Evolutionary conservation across 2,113 vertebrate species (phyloP).

Genomic region (Thunnus thynnus): DNA sequence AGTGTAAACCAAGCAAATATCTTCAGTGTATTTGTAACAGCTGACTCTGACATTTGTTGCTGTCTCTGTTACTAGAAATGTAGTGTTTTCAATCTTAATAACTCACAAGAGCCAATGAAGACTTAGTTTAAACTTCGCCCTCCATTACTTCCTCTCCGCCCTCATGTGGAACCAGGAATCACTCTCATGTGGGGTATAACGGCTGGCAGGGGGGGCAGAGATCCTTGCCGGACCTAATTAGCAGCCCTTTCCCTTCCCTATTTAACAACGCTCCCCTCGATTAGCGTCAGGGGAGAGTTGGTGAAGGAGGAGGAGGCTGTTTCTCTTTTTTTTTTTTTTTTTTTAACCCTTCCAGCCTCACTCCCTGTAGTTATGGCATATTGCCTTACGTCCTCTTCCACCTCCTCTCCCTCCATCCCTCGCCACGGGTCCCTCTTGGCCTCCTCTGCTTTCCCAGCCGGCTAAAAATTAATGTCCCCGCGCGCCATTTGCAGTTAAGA

Average conservation of each 20-base stretch:
- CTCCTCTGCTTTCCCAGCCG: conserved; percentile 77
- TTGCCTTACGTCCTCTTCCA: conserved; percentile 42
- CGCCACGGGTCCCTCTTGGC: conserved; percentile 61
- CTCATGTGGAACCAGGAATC: conserved; percentile 69
- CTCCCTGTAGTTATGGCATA: conserved; percentile 57
- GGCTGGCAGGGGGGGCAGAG: conserved; percentile 45
- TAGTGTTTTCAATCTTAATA: too few relatives aligned
- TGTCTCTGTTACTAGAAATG: too few relatives aligned
- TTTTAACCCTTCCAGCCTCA: conserved; percentile 12
- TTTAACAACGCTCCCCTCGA: conserved; percentile 81
- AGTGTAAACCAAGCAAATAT: too few relatives aligned
- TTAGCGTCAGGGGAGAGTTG: conserved; percentile 75
- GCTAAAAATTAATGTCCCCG: conserved; percentile 86
- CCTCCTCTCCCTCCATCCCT: conserved; percentile 36
- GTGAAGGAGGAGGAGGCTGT: conserved; percentile 38
- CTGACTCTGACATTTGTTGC: too few relatives aligned
- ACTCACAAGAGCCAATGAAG: conserved; percentile 42
- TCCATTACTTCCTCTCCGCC: conserved; percentile 59
- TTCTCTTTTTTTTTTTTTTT: conserved; percentile 6
- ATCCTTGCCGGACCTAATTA: conserved; percentile 81
- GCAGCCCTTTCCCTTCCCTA: conserved; percentile 77
- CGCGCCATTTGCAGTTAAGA: conserved; percentile 87
- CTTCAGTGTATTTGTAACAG: too few relatives aligned
- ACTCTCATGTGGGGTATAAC: conserved; percentile 39
- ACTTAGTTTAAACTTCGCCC: conserved; percentile 69